Conservation (phyloP, 2,888 invertebrate species). For the Lycocerus yunnanus region DNA sequence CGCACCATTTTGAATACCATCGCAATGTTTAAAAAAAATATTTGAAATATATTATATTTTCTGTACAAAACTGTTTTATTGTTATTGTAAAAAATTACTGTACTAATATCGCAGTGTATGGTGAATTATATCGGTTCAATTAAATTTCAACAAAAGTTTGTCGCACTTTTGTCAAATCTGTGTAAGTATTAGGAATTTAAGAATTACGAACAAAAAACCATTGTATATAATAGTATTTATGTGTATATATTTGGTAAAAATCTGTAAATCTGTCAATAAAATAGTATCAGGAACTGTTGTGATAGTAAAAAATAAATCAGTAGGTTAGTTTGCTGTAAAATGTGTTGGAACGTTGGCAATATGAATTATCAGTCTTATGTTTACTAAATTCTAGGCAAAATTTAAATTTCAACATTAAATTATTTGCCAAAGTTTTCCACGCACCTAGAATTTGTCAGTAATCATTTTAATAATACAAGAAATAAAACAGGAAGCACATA, state of each 20-base stretch:
- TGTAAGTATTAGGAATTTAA: conserved; percentile 8
- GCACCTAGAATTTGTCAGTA: conserved; percentile 38
- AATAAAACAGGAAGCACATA: conserved; percentile 53
- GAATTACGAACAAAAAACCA: conserved; percentile 49
- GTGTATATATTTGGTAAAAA: conserved; percentile 56
- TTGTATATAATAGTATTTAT: conserved; percentile 50
- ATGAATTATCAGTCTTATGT: conserved; percentile 55
- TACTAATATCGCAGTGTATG: conserved; percentile 52
- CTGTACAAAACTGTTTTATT: conserved; percentile 51
- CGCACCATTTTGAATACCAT: not conserved
- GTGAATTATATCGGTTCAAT: conserved; percentile 18
- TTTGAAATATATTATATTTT: conserved; percentile 49
- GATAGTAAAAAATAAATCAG: conserved; percentile 39
- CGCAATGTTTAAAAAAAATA: conserved; percentile 24
- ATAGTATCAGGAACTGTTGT: conserved; percentile 55
- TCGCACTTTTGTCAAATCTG: not conserved
- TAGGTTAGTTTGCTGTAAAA: conserved; percentile 40
- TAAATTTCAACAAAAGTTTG: conserved; percentile 2
- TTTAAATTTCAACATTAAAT: not conserved
- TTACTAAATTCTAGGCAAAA: conserved; percentile 28
- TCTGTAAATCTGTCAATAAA: conserved; percentile 55
- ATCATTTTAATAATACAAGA: conserved; percentile 42
- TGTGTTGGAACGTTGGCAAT: conserved; percentile 55
- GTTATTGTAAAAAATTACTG: conserved; percentile 47
- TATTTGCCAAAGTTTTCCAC: not conserved